Percentiles rank a stretch among this genome's conserved stretches.
Conservation (phyloP, 2,113 vertebrate species). For the Siniperca knerii region DNA sequence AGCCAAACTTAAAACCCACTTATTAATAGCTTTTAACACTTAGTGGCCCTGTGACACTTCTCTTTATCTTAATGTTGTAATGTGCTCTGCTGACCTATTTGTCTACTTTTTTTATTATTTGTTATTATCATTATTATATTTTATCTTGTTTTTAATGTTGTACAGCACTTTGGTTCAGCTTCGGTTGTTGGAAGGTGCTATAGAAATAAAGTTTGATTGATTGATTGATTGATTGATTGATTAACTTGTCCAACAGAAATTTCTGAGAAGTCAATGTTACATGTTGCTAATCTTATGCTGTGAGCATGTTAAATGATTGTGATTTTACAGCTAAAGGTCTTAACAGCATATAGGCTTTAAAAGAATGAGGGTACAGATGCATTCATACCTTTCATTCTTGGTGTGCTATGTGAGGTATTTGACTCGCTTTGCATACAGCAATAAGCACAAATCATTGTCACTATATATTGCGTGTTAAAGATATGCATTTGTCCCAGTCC, state of each 20-base stretch:
- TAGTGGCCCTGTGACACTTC: too few species aligned
- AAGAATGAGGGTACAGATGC: neutral
- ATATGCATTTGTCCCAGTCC: neutral
- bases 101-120: too few species aligned
- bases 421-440: neutral
- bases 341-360: neutral
- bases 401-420: neutral
- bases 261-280: neutral
- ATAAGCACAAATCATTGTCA: neutral
- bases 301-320: neutral
- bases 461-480: neutral
- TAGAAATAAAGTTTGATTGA: too few species aligned
- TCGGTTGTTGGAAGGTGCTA: too few species aligned
- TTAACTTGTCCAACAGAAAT: neutral
- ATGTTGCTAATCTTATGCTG: neutral
- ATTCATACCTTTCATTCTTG: neutral
- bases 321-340: neutral
- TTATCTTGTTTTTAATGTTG: too few species aligned
- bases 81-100: too few species aligned
- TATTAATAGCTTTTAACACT: too few species aligned
- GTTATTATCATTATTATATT: too few species aligned
- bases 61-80: too few species aligned
- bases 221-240: too few species aligned
- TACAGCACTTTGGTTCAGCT: too few species aligned
- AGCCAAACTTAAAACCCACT: too few species aligned